These are phyloP conservation scores for Hylia prasina DNA, from an alignment of 2,113 vertebrate species.

Conservation along the genomic window DNA sequence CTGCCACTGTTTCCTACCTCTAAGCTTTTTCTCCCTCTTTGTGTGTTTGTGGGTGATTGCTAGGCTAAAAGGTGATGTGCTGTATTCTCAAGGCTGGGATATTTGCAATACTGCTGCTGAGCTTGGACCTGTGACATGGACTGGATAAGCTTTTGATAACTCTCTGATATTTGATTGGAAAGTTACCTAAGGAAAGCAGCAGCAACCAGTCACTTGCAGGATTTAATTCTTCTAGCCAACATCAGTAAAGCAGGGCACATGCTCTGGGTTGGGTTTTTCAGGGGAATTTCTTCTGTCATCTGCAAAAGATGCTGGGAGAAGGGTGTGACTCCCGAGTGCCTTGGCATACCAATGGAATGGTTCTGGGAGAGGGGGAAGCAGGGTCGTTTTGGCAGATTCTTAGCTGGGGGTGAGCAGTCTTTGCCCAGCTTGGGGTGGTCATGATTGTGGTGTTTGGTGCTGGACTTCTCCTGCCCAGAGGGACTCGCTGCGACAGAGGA, in stretches of 20 bases:
- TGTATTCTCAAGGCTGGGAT: neutral
- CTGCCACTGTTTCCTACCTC: neutral
- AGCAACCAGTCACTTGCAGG: neutral
- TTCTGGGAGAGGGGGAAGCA: neutral
- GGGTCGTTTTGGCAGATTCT: neutral
- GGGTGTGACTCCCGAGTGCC: rapidly evolving
- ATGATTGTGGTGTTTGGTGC: neutral
- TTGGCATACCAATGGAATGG: neutral
- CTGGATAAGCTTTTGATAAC: neutral
- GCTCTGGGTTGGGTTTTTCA: neutral
- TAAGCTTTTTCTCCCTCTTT: neutral
- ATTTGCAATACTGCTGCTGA: neutral
- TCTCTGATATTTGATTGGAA: neutral
- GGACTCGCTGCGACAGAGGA: rapidly evolving
- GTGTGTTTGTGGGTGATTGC: neutral
- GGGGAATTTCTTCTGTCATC: neutral
- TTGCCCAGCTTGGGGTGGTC: neutral
- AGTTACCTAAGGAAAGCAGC: neutral
- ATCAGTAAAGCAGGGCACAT: neutral
- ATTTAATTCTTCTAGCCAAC: neutral
- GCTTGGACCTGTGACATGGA: neutral
- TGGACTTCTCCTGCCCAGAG: neutral
- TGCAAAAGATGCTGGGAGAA: neutral
- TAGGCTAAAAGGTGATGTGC: neutral
- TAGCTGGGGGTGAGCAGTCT: neutral